Conservation (phyloP, 2,113 vertebrate species). For the rabbit (Oryctolagus cuniculus) region DNA sequence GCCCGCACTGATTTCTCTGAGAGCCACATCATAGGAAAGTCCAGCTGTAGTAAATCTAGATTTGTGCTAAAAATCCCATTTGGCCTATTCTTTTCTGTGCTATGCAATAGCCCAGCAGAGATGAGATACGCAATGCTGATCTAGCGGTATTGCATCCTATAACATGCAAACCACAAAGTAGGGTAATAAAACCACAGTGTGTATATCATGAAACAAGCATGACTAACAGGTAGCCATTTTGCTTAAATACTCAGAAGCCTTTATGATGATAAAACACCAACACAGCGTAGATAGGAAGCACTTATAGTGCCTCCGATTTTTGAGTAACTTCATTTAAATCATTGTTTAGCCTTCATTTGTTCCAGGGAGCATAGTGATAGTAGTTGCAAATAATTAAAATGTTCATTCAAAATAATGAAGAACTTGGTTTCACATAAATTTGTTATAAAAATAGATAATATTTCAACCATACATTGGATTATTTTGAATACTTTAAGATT, state of each 20-base stretch:
- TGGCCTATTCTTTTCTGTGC: conserved; percentile 45
- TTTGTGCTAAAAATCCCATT: conserved; percentile 62
- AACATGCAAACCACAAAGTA: conserved; percentile 52
- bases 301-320: not conserved
- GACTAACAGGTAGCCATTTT: conserved; percentile 46
- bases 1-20: conserved; percentile 47
- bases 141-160: conserved; percentile 21
- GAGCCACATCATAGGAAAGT: conserved; percentile 52
- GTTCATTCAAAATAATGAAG: not conserved
- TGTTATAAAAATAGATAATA: not conserved
- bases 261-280: conserved; percentile 63
- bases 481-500: not conserved
- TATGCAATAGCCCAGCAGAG: conserved; percentile 51
- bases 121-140: conserved; percentile 59
- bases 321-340: conserved; percentile 30
- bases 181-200: conserved; percentile 61
- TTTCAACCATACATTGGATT: not conserved
- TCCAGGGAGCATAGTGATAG: not conserved
- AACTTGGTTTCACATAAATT: not conserved
- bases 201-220: conserved; percentile 42
- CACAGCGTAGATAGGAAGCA: not conserved
- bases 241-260: conserved; percentile 54
- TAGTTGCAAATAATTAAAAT: not conserved
- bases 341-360: not conserved
- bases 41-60: conserved; percentile 62